Evolutionary conservation across 35 echinoderm and acorn worm species (phyloP).

Genomic region (Ptychodera flava): DNA sequence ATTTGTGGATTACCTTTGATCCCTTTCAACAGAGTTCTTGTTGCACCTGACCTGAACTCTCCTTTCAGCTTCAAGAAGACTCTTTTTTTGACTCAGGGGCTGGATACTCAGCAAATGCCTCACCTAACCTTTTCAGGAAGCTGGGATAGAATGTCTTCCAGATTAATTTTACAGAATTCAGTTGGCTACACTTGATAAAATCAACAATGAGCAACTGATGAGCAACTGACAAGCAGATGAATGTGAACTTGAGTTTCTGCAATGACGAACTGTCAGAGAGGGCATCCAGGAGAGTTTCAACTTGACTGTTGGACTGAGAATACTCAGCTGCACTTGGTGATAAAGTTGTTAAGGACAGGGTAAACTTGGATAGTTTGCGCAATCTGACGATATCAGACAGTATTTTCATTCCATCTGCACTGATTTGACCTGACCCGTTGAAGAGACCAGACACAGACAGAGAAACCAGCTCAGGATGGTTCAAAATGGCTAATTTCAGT

Average conservation of each 20-base stretch:
- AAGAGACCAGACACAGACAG: not conserved
- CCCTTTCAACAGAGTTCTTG: not conserved
- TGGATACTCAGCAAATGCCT: not conserved
- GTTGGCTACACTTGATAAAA: not conserved
- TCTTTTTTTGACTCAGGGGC: not conserved
- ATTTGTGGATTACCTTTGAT: not conserved
- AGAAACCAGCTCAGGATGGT: not conserved
- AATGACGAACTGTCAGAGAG: not conserved
- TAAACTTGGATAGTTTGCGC: not conserved
- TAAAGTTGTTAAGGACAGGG: not conserved
- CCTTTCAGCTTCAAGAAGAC: not conserved
- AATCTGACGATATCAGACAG: not conserved
- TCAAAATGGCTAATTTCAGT: not conserved
- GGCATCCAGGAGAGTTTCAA: not conserved
- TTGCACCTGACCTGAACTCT: not conserved
- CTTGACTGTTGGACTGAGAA: not conserved
- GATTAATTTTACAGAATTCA: not conserved
- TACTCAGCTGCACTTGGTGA: not conserved
- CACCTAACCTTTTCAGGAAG: not conserved
- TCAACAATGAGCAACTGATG: not conserved
- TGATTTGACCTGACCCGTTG: not conserved
- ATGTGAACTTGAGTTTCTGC: not conserved
- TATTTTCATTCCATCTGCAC: not conserved
- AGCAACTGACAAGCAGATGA: not conserved
- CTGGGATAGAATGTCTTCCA: not conserved